phyloP scores from a whole-genome alignment of 2,797 vertebrate genomes.

The Chiloscyllium punctatum region DNA sequence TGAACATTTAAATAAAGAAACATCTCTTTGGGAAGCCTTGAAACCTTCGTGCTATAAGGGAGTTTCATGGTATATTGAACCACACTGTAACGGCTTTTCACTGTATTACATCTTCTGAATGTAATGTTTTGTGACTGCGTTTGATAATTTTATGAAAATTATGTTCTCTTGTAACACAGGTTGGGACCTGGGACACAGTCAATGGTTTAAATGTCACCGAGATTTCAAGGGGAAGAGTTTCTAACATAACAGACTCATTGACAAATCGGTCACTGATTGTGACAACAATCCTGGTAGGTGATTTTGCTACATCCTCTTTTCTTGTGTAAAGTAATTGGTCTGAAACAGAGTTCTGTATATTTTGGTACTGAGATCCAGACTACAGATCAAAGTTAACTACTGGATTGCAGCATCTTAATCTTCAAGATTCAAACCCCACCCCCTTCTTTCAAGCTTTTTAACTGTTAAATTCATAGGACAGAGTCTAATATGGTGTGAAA shows the following conservation, averaged over 20 bases:
- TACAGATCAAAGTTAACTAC: background rate
- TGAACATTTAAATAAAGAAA: too few relatives aligned
- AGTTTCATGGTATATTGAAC: too few relatives aligned
- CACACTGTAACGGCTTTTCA: too few relatives aligned
- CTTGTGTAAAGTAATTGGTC: background rate
- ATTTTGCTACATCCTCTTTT: background rate
- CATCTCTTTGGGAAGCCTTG: too few relatives aligned
- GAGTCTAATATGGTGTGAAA: too few relatives aligned
- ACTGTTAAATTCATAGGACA: background rate
- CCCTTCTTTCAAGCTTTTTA: background rate
- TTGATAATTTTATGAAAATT: background rate
- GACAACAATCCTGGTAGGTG: slow-evolving; percentile 89
- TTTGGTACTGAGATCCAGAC: background rate
- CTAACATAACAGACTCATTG: slow-evolving; percentile 92
- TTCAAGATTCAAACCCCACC: background rate
- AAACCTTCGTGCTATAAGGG: too few relatives aligned
- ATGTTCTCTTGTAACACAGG: slow-evolving; percentile 56
- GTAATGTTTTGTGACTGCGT: background rate
- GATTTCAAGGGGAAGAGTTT: slow-evolving; percentile 78
- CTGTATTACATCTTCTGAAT: background rate
- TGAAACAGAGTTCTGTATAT: background rate
- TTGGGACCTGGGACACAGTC: slow-evolving; percentile 85
- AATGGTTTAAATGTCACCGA: slow-evolving; percentile 95
- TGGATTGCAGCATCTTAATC: background rate
- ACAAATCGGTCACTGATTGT: slow-evolving; percentile 91